These are phyloP conservation scores for Pseudoatta argentina DNA, from an alignment of 1,140 invertebrate genomes.

Conservation along the genomic window DNA sequence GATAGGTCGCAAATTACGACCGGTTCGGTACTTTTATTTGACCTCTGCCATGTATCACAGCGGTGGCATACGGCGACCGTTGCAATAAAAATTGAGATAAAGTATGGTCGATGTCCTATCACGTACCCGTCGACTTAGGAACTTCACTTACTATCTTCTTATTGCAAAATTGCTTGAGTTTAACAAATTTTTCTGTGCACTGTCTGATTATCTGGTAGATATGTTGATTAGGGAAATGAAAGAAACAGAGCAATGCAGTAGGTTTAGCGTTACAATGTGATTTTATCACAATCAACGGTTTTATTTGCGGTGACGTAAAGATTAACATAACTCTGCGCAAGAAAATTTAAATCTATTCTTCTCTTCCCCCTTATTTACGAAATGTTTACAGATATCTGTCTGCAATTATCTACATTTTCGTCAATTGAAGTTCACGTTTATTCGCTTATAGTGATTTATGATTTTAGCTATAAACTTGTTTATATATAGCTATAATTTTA, in stretches of 20 bases:
- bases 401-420: not conserved
- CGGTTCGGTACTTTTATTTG: constrained; percentile 42
- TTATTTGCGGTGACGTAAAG: constrained; percentile 42
- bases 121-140: not conserved
- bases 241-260: constrained; percentile 50
- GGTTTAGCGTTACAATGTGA: constrained; percentile 8
- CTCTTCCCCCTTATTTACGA: not conserved
- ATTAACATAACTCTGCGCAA: constrained; percentile 15
- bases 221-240: constrained; percentile 56
- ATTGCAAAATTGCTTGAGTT: constrained; percentile 54
- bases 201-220: constrained; percentile 54
- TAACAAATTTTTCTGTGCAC: constrained; percentile 35
- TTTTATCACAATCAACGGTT: constrained; percentile 48
- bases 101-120: not conserved
- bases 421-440: not conserved
- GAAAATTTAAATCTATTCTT: constrained; percentile 26
- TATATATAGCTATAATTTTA: not conserved
- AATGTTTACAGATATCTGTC: not conserved
- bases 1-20: constrained; percentile 62
- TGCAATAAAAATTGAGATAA: constrained; percentile 36
- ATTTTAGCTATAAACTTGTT: not conserved
- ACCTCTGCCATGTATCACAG: constrained; percentile 46
- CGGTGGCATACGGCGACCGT: not conserved
- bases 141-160: not conserved
- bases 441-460: not conserved